These are phyloP conservation scores for Eristalinus sepulchralis DNA, from an alignment of 2,888 invertebrate species.

Conservation along the genomic window DNA sequence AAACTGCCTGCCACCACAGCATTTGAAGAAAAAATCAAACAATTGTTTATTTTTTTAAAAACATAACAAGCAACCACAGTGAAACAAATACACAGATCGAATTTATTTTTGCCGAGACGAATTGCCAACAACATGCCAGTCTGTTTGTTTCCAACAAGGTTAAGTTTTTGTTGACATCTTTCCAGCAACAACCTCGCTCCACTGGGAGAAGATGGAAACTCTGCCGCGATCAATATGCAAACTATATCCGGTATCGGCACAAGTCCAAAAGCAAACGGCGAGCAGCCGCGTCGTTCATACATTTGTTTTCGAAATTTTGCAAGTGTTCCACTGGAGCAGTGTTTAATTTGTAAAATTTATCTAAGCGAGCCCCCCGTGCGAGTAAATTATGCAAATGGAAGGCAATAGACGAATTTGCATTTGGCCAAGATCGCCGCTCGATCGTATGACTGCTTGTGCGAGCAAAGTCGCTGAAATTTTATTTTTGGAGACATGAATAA, in stretches of 20 bases:
- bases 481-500: background rate
- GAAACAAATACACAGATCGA: background rate
- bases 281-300: background rate
- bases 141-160: background rate
- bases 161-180: background rate
- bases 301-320: background rate
- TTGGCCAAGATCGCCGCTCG: conserved; percentile 15
- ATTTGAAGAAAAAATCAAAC: no score
- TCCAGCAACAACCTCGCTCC: background rate
- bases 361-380: background rate
- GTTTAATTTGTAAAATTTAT: background rate
- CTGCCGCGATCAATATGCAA: background rate
- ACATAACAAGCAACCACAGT: background rate
- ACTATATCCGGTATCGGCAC: background rate
- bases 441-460: background rate
- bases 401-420: background rate
- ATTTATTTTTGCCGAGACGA: background rate
- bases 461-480: background rate
- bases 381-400: background rate
- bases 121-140: background rate
- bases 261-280: background rate
- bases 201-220: background rate
- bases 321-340: background rate
- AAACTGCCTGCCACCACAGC: no score
- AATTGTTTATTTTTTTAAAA: background rate